Percentiles rank a stretch among this genome's conserved stretches.
Conservation (phyloP, 2,113 vertebrate genomes). For the Daubentonia madagascariensis region DNA sequence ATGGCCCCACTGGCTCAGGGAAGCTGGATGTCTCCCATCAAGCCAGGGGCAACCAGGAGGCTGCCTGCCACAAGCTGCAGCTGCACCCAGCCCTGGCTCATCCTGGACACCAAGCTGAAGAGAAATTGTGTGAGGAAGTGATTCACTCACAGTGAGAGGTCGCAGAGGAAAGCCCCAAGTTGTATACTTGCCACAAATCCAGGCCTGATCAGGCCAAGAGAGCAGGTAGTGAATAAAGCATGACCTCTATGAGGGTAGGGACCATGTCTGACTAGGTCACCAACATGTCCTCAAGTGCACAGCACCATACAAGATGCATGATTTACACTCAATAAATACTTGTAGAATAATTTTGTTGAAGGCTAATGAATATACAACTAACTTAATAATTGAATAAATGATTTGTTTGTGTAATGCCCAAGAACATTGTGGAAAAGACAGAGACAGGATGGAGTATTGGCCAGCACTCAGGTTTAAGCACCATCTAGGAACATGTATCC, state of each 20-base stretch:
- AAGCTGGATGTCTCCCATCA: neutral
- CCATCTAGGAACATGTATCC: neutral
- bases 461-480: neutral
- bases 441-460: neutral
- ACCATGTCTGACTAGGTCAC: neutral
- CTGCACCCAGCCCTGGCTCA: neutral
- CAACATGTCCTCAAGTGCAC: neutral
- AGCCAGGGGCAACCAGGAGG: neutral
- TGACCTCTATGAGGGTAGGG: neutral
- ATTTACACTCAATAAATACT: neutral
- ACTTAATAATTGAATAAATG: neutral
- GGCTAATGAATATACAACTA: neutral
- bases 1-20: neutral
- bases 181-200: neutral
- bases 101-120: neutral
- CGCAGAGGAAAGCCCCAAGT: neutral
- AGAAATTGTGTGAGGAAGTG: neutral
- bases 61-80: neutral
- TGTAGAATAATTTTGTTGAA: neutral
- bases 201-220: neutral
- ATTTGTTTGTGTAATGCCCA: neutral
- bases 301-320: neutral
- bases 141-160: neutral
- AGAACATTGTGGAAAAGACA: neutral
- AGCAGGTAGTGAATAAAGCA: neutral